phyloP scores from a whole-genome alignment of 2,797 vertebrate species.

The Hippoglossus hippoglossus region DNA sequence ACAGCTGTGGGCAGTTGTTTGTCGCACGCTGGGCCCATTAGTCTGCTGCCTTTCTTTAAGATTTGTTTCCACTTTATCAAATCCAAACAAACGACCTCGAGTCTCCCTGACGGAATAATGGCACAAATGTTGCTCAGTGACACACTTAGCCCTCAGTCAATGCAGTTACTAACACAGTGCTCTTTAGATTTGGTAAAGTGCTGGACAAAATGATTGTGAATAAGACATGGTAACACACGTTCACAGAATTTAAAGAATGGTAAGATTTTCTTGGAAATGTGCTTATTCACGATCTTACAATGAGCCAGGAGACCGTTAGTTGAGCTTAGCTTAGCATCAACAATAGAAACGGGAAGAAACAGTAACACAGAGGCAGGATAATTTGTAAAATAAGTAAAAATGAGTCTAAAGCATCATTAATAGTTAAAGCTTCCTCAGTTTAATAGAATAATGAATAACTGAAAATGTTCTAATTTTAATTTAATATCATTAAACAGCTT shows the following conservation, averaged over 20 bases:
- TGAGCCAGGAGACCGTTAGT: not conserved
- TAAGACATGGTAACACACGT: not conserved
- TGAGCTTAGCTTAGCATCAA: not conserved
- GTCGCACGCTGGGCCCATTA: slow-evolving; percentile 32
- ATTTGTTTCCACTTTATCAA: slow-evolving; percentile 63
- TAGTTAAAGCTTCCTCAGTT: no score
- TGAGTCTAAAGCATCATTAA: no score
- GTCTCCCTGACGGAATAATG: slow-evolving; percentile 30
- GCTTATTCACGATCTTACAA: not conserved
- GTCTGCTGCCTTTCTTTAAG: slow-evolving; percentile 42
- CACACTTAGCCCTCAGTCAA: slow-evolving; percentile 14
- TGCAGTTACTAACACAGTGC: slow-evolving; percentile 8
- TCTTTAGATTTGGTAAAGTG: slow-evolving; percentile 5
- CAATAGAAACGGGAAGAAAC: not conserved
- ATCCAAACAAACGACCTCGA: slow-evolving; percentile 48
- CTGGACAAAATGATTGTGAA: slow-evolving; percentile 21
- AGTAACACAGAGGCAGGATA: no score
- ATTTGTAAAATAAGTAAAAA: no score
- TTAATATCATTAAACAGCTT: no score
- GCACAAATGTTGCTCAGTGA: slow-evolving; percentile 32
- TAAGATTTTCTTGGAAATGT: slow-evolving; percentile 17
- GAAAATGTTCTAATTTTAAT: no score
- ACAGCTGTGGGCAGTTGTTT: slow-evolving; percentile 47
- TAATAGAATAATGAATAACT: no score
- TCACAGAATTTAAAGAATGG: not conserved